Conservation (phyloP, 2,797 vertebrate genomes). For the Paedocypris micromegethes region DNA sequence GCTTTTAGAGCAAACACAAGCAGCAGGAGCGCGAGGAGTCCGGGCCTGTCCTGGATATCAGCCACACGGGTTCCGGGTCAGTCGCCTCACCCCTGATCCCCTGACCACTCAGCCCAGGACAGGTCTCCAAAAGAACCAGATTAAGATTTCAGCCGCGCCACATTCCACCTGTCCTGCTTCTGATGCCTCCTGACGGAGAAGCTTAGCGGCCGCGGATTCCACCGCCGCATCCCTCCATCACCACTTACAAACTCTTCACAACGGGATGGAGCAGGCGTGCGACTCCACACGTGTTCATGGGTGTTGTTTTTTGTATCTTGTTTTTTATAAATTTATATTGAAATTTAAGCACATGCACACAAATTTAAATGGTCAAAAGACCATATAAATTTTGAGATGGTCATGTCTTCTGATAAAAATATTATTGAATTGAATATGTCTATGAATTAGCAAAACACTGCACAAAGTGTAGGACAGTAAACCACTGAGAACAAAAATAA, state of each 20-base stretch:
- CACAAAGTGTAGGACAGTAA: too few species aligned
- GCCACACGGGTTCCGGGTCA: constrained; percentile 60
- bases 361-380: too few species aligned
- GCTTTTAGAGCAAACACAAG: constrained; percentile 58
- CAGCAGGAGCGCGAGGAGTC: constrained; percentile 52
- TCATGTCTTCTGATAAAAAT: too few species aligned
- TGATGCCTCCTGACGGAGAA: constrained; percentile 66
- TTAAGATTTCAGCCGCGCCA: constrained; percentile 62
- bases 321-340: too few species aligned
- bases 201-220: constrained; percentile 57
- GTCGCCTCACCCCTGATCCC: constrained; percentile 49
- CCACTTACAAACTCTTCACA: constrained; percentile 30
- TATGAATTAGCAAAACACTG: too few species aligned
- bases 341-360: too few species aligned
- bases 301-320: too few species aligned
- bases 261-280: too few species aligned
- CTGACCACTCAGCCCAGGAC: constrained; percentile 63
- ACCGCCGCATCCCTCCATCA: constrained; percentile 51
- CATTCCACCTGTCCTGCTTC: constrained; percentile 61
- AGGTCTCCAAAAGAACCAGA: constrained; percentile 62
- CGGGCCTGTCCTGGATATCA: constrained; percentile 63
- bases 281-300: too few species aligned
- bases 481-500: too few species aligned
- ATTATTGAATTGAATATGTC: too few species aligned
- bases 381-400: too few species aligned